These are phyloP conservation scores for Abscondita cerata DNA, from an alignment of 2,888 invertebrate species.

Conservation along the genomic window DNA sequence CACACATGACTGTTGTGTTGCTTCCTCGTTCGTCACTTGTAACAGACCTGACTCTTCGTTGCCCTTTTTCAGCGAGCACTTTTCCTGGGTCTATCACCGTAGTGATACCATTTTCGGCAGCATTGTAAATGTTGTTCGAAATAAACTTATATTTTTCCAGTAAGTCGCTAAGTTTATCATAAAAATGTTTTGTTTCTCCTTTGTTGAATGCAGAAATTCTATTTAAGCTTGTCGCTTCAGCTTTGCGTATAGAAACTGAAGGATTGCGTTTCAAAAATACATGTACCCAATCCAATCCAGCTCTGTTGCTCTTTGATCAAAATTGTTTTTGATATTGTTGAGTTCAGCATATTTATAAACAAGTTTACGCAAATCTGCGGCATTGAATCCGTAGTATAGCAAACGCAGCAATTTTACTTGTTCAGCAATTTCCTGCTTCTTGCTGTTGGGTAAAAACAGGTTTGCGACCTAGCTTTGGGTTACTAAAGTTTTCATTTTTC, in stretches of 20 bases:
- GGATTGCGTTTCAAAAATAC: no score
- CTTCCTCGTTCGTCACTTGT: conserved; percentile 45
- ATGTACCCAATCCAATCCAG: conserved; percentile 17
- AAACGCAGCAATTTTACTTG: no score
- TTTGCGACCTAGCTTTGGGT: no score
- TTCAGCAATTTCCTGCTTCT: no score
- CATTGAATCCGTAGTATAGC: no score
- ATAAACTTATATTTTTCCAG: conserved; percentile 41
- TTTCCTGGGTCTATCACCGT: conserved; percentile 44
- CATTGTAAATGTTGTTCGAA: conserved; percentile 44
- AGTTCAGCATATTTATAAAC: conserved; percentile 39
- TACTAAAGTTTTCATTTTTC: no score
- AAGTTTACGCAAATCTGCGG: not conserved
- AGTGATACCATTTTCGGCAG: conserved; percentile 43
- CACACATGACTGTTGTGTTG: conserved; percentile 40
- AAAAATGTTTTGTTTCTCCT: conserved; percentile 43
- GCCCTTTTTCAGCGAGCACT: conserved; percentile 47
- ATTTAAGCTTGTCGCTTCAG: conserved; percentile 34
- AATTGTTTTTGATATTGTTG: conserved; percentile 39
- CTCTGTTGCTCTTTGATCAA: conserved; percentile 38
- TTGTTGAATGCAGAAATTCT: conserved; percentile 35
- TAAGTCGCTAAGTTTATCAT: conserved; percentile 23
- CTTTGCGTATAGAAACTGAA: no score
- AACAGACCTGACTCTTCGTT: conserved; percentile 46
- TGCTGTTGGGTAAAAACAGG: no score